A percentile compares a stretch with the other conserved stretches of the same genome.
Conservation (phyloP, 2,113 vertebrate genomes). For the rat (Rattus norvegicus) region DNA sequence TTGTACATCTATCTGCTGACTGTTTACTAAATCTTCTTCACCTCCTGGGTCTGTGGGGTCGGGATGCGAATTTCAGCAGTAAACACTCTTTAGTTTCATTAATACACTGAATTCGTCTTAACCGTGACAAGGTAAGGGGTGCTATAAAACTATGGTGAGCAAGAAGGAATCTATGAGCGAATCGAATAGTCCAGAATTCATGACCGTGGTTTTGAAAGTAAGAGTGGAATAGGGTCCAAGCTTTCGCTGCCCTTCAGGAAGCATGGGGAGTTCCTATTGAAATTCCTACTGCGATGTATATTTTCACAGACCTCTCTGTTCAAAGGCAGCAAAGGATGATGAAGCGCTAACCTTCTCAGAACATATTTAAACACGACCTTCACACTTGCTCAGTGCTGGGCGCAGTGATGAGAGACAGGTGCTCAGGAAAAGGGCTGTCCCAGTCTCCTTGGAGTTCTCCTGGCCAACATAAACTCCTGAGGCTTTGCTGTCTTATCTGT, state of each 20-base stretch:
- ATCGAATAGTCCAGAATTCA: background rate
- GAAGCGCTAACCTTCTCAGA: background rate
- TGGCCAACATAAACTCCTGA: background rate
- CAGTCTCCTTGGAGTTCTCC: background rate
- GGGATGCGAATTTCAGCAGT: background rate
- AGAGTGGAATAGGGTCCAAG: background rate
- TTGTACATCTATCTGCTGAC: background rate
- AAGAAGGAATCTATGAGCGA: background rate
- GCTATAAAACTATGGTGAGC: background rate
- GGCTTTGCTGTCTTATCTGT: background rate
- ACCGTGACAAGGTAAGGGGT: background rate
- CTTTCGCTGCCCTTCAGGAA: background rate
- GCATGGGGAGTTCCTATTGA: background rate
- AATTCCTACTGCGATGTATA: background rate
- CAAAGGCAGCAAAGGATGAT: background rate
- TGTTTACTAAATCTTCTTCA: background rate
- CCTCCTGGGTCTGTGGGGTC: background rate
- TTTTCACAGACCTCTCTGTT: background rate
- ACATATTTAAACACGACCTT: background rate
- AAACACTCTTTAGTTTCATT: constrained; percentile 3
- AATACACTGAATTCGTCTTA: background rate
- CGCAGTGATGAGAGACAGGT: background rate
- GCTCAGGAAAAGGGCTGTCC: too few species aligned
- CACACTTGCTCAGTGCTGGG: background rate
- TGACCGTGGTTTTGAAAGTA: background rate